A percentile compares a stretch with the other conserved stretches of the same genome.
phyloP scores from a whole-genome alignment of 2,113 vertebrate genomes.

The Pholis gunnellus region DNA sequence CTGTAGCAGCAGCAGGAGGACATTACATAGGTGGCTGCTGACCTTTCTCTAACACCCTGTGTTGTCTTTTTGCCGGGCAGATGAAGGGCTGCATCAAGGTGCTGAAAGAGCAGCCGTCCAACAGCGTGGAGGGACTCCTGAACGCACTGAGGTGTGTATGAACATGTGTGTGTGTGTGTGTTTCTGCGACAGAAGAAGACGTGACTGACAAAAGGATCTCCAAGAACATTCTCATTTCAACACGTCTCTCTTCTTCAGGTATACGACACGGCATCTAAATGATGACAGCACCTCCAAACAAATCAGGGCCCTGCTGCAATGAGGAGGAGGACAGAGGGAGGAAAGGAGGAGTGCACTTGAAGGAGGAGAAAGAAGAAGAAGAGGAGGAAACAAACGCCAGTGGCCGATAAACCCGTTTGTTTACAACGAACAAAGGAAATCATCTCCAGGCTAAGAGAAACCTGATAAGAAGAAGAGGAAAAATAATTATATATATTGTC shows the following conservation, averaged over 20 bases:
- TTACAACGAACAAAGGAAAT: conserved; percentile 82
- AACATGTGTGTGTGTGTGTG: neutral
- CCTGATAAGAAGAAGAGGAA: conserved; percentile 78
- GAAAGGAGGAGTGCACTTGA: conserved; percentile 54
- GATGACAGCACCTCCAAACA: conserved; percentile 96
- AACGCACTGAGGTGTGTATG: conserved; percentile 90
- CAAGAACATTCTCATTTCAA: neutral
- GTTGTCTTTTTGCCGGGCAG: conserved; percentile 76
- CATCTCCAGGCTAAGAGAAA: conserved; percentile 70
- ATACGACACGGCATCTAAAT: conserved; percentile 93
- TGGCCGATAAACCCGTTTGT: conserved; percentile 74
- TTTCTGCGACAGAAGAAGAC: neutral
- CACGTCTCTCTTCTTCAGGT: conserved; percentile 77
- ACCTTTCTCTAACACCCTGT: conserved; percentile 72
- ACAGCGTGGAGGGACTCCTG: conserved; percentile 93
- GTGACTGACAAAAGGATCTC: neutral
- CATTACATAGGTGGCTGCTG: conserved; percentile 25
- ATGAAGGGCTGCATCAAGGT: conserved; percentile 98
- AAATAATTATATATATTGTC: conserved; percentile 86
- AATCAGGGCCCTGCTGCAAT: conserved; percentile 94
- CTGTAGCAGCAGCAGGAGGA: conserved; percentile 31
- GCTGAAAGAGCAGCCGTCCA: conserved; percentile 94
- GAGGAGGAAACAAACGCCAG: conserved; percentile 57
- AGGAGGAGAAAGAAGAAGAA: conserved; percentile 35
- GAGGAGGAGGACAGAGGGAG: conserved; percentile 66